Evolutionary conservation across 2,797 vertebrate genomes (phyloP).

Genomic region (Bovichtus variegatus): DNA sequence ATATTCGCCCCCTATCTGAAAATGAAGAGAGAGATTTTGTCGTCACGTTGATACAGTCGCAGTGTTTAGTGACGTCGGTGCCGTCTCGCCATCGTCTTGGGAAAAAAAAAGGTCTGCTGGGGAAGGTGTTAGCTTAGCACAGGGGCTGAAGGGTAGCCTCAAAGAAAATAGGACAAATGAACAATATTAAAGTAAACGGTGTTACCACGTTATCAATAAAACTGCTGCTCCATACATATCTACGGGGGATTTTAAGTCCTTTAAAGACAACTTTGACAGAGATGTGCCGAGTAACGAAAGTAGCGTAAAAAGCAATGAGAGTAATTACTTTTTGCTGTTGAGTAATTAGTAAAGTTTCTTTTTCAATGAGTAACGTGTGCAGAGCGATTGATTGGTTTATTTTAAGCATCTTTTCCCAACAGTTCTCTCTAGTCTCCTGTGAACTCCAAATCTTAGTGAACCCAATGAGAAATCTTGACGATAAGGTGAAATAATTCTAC

Average conservation of each 20-base stretch:
- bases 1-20: rapidly evolving
- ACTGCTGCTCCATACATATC: too few species aligned
- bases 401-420: too few species aligned
- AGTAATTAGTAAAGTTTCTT: not conserved
- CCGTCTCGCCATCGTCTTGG: not conserved
- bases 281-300: not conserved
- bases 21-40: not conserved
- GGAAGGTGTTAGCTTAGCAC: not conserved
- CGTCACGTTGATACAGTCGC: not conserved
- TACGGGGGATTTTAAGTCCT: too few species aligned
- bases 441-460: not conserved
- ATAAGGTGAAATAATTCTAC: not conserved
- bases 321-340: not conserved
- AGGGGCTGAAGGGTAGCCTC: not conserved
- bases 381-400: too few species aligned
- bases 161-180: not conserved
- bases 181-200: not conserved
- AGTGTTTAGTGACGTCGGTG: not conserved
- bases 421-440: not conserved
- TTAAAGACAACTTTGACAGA: too few species aligned
- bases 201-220: not conserved
- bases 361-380: not conserved
- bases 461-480: not conserved
- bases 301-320: not conserved
- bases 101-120: not conserved